Evolutionary conservation across 2,797 vertebrate genomes (phyloP).

Genomic region (Enteromius treurensis): DNA sequence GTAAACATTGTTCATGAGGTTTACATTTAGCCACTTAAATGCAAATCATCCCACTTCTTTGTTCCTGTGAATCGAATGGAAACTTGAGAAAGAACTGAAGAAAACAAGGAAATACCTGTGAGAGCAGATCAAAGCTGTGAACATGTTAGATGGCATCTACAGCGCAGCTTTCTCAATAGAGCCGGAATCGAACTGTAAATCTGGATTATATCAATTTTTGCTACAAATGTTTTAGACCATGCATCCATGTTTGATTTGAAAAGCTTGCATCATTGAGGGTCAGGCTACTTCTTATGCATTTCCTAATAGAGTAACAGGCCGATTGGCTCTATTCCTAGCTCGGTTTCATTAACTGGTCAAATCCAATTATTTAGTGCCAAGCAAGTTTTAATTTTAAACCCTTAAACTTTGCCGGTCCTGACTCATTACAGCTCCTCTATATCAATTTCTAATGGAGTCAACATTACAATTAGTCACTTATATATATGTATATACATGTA

Average conservation of each 20-base stretch:
- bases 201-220: background rate
- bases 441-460: background rate
- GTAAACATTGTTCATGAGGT: conserved; percentile 28
- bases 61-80: conserved; percentile 15
- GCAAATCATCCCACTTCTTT: conserved; percentile 21
- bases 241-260: background rate
- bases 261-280: background rate
- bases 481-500: no score
- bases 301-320: background rate
- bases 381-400: background rate
- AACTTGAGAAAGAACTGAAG: conserved; percentile 33
- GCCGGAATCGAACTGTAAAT: background rate
- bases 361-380: background rate
- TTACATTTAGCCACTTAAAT: conserved; percentile 33
- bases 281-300: background rate
- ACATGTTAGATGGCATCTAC: conserved; percentile 13
- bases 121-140: conserved; percentile 49
- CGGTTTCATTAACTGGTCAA: background rate
- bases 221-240: background rate
- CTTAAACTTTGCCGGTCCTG: background rate
- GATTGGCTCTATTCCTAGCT: background rate
- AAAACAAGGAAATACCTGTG: conserved; percentile 40
- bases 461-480: background rate
- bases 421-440: background rate
- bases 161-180: background rate